These are phyloP conservation scores for Eulithis prunata DNA, from an alignment of 2,888 invertebrate species.

Conservation along the genomic window DNA sequence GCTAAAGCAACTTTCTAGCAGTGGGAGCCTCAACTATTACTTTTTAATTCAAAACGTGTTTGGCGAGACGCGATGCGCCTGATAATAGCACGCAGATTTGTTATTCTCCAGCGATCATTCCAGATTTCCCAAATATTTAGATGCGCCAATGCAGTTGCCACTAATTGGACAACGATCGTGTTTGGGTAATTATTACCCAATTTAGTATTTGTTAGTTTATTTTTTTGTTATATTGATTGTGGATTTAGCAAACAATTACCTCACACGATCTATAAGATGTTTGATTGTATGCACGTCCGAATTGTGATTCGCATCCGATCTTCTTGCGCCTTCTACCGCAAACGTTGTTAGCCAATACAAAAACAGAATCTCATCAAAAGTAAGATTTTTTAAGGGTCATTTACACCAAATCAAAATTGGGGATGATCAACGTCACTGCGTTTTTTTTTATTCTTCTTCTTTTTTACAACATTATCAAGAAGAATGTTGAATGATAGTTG, in stretches of 20 bases:
- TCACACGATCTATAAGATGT: too few relatives aligned
- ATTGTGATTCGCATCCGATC: too few relatives aligned
- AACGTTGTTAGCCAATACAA: too few relatives aligned
- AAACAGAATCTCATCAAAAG: too few relatives aligned
- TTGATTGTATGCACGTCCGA: too few relatives aligned
- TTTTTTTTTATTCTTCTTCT: too few relatives aligned
- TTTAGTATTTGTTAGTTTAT: neutral
- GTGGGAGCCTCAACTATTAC: constrained; percentile 39
- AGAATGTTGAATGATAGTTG: neutral
- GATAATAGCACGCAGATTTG: constrained; percentile 43
- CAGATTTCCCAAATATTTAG: constrained; percentile 13
- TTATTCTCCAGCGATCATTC: constrained; percentile 25
- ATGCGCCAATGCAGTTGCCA: constrained; percentile 15
- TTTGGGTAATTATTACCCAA: neutral
- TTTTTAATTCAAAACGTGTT: constrained; percentile 65
- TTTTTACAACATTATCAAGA: neutral
- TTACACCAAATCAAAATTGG: too few relatives aligned
- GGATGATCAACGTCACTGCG: too few relatives aligned
- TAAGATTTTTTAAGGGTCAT: too few relatives aligned
- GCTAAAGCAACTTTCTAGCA: neutral
- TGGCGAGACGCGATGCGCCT: constrained; percentile 45
- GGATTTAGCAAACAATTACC: too few relatives aligned
- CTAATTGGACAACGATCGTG: constrained; percentile 5
- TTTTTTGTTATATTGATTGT: too few relatives aligned
- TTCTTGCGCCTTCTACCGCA: too few relatives aligned